These are phyloP conservation scores for Thereva unica DNA, from an alignment of 2,888 invertebrate species.

Conservation along the genomic window DNA sequence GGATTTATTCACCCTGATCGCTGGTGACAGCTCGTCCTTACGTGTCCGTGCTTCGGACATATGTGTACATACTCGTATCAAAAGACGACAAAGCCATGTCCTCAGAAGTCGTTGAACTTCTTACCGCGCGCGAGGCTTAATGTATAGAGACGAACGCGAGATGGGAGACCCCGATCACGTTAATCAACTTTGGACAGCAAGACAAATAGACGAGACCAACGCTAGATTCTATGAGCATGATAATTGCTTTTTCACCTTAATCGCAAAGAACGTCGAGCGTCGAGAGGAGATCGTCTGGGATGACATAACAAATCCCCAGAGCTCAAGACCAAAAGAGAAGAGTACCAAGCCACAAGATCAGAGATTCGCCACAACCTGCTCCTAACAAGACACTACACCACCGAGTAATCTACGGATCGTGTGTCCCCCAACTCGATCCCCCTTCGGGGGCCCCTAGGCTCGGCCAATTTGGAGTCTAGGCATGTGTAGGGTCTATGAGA, in stretches of 20 bases:
- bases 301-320: conserved; percentile 20
- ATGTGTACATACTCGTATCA: neutral
- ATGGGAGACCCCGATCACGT: conserved; percentile 20
- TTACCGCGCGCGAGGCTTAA: conserved; percentile 9
- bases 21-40: conserved; percentile 14
- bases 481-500: conserved; percentile 17
- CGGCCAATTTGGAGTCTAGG: neutral
- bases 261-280: neutral
- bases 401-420: neutral
- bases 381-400: neutral
- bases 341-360: conserved; percentile 11
- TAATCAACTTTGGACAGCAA: conserved; percentile 27
- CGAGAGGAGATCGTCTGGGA: conserved; percentile 5
- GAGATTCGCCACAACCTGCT: conserved; percentile 27
- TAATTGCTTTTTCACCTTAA: conserved; percentile 8
- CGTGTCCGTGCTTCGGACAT: neutral
- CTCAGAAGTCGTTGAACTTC: conserved; percentile 23
- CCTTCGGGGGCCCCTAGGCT: too few relatives aligned
- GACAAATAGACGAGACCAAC: conserved; percentile 18
- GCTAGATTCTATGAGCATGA: conserved; percentile 1
- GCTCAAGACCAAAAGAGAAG: neutral
- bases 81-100: neutral
- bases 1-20: conserved; percentile 13
- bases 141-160: neutral
- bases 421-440: too few relatives aligned